Evolutionary conservation across 2,113 vertebrate genomes (phyloP), one percentile per base, ranked within the genome.

Genomic region (Struthio camelus): DNA sequence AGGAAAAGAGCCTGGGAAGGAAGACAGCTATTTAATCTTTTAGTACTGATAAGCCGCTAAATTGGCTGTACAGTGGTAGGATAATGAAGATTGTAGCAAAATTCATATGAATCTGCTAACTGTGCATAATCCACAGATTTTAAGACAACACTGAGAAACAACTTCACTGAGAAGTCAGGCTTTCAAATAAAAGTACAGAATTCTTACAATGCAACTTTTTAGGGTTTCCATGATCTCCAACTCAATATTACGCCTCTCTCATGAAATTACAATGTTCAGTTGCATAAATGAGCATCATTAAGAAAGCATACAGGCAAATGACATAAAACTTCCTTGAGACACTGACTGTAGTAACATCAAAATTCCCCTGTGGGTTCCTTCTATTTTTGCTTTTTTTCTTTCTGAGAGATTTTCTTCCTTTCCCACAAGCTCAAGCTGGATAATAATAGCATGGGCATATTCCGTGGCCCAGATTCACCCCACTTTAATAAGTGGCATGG

Each of bases 1-100:
- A 14, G 87, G 53, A 87, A 97, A 96, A 93, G 79, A 97, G 91
- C 85, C 66, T 51, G 67, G 42, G 67, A 85, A 94, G 42, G 70
- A 93, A 96, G 83, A 85, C 51, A 95, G 69, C 75, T 94, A 80
- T 96, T 94, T 92, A 51, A 66, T 86, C 54, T 96, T 96, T 91
- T 34, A 20, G 28, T 54, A 70, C 56, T 64, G 79, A 94, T 94
- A 89, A 66, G 9, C 1, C 51, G n/a, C 16, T 82, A 89, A 83
- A 83, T 81, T 94, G 18, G 6, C 53, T 85, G 48, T 44, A 53
- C 36, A 71, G 14, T 28, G 80, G 73, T 87, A 79, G 64, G 58
- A 95, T 72, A 88, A 67, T 48, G 71, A 94, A 69, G 62, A 53
- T 53, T 38, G 80, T 62, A 80, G 23, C 16, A 85, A 93, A 94